These are phyloP conservation scores for Urosaurus nigricauda DNA, from an alignment of 2,797 vertebrate genomes.

Conservation along the genomic window DNA sequence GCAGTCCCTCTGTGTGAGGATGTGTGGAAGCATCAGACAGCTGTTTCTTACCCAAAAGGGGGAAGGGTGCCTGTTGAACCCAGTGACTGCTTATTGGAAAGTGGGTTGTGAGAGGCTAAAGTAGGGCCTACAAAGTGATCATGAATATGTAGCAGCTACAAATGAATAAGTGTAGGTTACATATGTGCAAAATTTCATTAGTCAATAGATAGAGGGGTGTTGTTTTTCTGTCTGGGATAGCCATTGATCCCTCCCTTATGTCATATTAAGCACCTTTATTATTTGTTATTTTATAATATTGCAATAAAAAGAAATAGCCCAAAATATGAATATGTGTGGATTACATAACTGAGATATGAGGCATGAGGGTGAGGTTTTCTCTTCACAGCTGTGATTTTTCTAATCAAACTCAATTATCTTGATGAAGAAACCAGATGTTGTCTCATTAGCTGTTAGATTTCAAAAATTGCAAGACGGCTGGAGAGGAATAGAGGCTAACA, in stretches of 20 bases:
- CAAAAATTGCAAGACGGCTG: slow-evolving; percentile 14
- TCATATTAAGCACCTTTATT: background rate
- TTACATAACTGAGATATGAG: background rate
- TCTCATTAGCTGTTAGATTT: slow-evolving; percentile 25
- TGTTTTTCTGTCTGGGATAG: background rate
- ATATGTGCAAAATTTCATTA: background rate
- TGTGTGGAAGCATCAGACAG: too few species aligned
- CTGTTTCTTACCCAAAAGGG: too few species aligned
- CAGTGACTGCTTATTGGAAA: too few species aligned
- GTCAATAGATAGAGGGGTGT: background rate
- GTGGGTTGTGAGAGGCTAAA: too few species aligned
- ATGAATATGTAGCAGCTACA: too few species aligned
- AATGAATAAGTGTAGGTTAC: too few species aligned
- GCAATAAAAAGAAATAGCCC: background rate
- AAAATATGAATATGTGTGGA: background rate
- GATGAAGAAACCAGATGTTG: slow-evolving; percentile 34
- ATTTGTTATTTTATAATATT: background rate
- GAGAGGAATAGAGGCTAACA: slow-evolving; percentile 26
- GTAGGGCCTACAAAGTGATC: too few species aligned
- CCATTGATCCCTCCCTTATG: background rate
- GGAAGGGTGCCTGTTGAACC: too few species aligned
- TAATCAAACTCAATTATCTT: slow-evolving; percentile 36
- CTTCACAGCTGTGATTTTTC: slow-evolving; percentile 30
- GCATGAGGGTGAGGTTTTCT: slow-evolving; percentile 10
- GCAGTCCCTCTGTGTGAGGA: too few species aligned